Evolutionary conservation across 2,888 invertebrate genomes (phyloP).

Genomic region (Agrotis ipsilon): DNA sequence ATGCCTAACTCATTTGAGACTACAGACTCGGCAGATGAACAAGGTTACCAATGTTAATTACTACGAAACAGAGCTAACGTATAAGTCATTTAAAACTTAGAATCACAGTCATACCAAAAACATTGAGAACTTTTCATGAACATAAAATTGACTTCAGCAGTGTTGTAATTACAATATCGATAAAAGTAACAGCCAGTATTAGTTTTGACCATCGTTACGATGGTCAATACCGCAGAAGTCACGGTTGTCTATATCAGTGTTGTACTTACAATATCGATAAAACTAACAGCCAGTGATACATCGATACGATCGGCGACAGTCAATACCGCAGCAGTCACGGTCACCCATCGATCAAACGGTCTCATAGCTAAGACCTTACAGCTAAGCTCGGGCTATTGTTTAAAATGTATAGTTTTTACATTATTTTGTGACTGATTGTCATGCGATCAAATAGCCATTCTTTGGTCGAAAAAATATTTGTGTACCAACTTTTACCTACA

Average conservation of each 20-base stretch:
- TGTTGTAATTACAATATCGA: conserved; percentile 36
- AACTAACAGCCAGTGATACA: conserved; percentile 35
- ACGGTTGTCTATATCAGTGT: too few relatives aligned
- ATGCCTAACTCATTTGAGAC: too few relatives aligned
- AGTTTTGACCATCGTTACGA: conserved; percentile 40
- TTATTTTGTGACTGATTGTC: conserved; percentile 17
- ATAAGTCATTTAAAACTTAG: background rate
- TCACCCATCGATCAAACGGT: conserved; percentile 40
- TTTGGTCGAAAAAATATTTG: background rate
- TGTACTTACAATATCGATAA: conserved; percentile 47
- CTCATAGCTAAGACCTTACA: conserved; percentile 9
- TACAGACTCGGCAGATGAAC: too few relatives aligned
- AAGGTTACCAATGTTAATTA: background rate
- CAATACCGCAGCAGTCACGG: conserved; percentile 10
- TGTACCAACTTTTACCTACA: background rate
- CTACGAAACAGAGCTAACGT: background rate
- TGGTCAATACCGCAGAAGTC: conserved; percentile 16
- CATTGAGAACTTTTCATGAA: background rate
- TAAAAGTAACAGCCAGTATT: conserved; percentile 39
- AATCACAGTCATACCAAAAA: background rate
- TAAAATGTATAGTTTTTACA: conserved; percentile 19
- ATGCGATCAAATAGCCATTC: conserved; percentile 2
- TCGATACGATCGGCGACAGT: conserved; percentile 37
- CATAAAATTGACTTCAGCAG: background rate
- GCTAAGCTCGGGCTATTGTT: conserved; percentile 41